phyloP scores from a whole-genome alignment of 2,113 vertebrate genomes.

The Bombycilla garrulus region DNA sequence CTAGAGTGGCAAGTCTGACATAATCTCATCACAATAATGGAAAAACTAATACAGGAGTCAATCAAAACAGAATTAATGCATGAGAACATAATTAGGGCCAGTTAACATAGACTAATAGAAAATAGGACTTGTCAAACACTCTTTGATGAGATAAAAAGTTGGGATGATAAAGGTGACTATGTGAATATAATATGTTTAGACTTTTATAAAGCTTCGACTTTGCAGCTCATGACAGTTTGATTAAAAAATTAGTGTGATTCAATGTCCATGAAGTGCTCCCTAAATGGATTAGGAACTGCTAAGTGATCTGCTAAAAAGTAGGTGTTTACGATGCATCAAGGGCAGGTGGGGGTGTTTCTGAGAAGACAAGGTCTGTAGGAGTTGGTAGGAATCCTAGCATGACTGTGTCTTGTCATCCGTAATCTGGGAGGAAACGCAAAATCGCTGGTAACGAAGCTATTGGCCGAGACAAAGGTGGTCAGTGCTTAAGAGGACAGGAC shows the following conservation, averaged over 20 bases:
- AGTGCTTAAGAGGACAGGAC: not conserved
- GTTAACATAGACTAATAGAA: conserved; percentile 37
- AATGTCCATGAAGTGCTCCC: not conserved
- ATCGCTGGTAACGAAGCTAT: not conserved
- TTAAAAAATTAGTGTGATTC: conserved; percentile 30
- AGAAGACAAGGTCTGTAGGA: not conserved
- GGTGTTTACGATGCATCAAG: conserved; percentile 35
- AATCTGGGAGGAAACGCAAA: not conserved
- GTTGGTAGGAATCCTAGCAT: not conserved
- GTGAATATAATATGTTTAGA: not conserved
- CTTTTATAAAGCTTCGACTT: conserved; percentile 10
- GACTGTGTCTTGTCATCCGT: not conserved
- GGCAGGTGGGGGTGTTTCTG: not conserved
- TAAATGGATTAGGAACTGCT: conserved; percentile 7
- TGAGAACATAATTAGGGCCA: conserved; percentile 1
- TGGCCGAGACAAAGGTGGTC: not conserved
- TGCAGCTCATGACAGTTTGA: conserved; percentile 32
- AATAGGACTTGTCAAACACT: conserved; percentile 26
- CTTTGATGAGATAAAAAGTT: conserved; percentile 6
- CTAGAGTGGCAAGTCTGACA: not conserved
- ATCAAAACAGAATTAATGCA: conserved; percentile 32
- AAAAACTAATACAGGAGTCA: conserved; percentile 24
- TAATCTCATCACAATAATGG: conserved; percentile 29
- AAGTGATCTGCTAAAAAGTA: not conserved
- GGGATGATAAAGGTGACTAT: not conserved